These are phyloP conservation scores for Heliopora coerulea DNA, from an alignment of 92 coral and sea anemone genomes.

Conservation along the genomic window DNA sequence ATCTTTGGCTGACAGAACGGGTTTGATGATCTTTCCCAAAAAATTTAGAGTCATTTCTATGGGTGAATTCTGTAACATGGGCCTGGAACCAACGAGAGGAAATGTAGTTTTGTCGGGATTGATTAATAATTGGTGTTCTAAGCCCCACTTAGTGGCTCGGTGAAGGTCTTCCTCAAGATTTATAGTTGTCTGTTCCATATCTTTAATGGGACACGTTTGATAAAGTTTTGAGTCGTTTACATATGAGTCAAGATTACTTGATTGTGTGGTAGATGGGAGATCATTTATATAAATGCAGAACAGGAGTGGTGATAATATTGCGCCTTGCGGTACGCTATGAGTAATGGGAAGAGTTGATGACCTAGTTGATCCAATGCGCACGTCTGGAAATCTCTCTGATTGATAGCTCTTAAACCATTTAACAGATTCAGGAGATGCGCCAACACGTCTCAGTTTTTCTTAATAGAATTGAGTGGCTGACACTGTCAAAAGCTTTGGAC, in stretches of 20 bases:
- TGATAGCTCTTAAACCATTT: constrained; percentile 14
- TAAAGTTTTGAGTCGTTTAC: too few relatives aligned
- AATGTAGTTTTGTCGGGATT: constrained; percentile 28
- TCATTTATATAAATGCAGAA: constrained; percentile 30
- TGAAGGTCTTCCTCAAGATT: constrained; percentile 36
- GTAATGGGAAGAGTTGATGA: constrained; percentile 15
- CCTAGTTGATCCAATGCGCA: constrained; percentile 19
- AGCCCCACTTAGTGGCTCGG: constrained; percentile 17
- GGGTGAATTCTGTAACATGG: too few relatives aligned
- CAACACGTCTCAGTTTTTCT: background rate
- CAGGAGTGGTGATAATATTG: constrained; percentile 24
- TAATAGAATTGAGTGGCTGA: constrained; percentile 11
- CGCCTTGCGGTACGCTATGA: too few relatives aligned
- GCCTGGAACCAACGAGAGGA: constrained; percentile 15
- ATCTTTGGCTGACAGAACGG: too few relatives aligned
- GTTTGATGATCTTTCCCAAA: too few relatives aligned
- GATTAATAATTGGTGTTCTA: too few relatives aligned
- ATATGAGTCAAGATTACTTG: too few relatives aligned
- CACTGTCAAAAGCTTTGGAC: too few relatives aligned
- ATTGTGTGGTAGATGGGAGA: too few relatives aligned
- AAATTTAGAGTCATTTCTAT: too few relatives aligned
- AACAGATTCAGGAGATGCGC: too few relatives aligned
- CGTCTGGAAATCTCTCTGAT: constrained; percentile 1
- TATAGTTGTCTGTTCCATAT: background rate
- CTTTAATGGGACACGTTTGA: constrained; percentile 1